Evolutionary conservation across 2,888 invertebrate genomes (phyloP), one percentile per base, ranked within the genome.

Genomic region (Odontomyia ornata): DNA sequence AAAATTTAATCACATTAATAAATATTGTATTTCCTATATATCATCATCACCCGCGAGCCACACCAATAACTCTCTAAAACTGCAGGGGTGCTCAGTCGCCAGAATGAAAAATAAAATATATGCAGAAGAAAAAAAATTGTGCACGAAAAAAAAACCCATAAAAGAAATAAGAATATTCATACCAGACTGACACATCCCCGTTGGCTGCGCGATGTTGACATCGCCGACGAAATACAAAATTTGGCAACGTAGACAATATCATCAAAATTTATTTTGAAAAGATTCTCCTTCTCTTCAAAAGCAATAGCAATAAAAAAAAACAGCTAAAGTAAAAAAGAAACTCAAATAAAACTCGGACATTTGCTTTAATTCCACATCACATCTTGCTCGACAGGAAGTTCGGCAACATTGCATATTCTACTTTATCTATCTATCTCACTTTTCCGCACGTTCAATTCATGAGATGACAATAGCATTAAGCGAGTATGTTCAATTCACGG

Each of bases 21-120:
- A 67, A 67, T 67, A 67, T 67, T 67, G 46, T 46, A 67, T 67
- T 67, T 67, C 67, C 67, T 46, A 67, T 67, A 46, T 67, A 67
- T 67, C 67, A 67, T 36, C 46, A 67, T 23, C 18, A 67, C 46
- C 36, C 9, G 5, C 9, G 27, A n/a, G 15, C 36, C 36, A 36
- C 36, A 36, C 60, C 60, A 25, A 60, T 13, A 11, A 13, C 60
- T 60, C 4, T 4, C 15, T n/a, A n/a, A n/a, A 52, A 28, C 64
- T 60, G 21, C 25, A 23, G 57, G 57, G 57, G 57, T 60, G 57
- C 57, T 18, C 23, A 1, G 25, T 60, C 21, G 57, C 23, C 57
- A n/a, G 13, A n/a, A 52, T 3, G 9, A 36, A 5, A 36, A 36
- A 36, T 36, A 36, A 36, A 36, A 5, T 36, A 36, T 5, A 36